Evolutionary conservation across 2,888 invertebrate genomes (phyloP), one percentile per base, ranked within the genome.

Genomic region (Silvanus unidentatus): DNA sequence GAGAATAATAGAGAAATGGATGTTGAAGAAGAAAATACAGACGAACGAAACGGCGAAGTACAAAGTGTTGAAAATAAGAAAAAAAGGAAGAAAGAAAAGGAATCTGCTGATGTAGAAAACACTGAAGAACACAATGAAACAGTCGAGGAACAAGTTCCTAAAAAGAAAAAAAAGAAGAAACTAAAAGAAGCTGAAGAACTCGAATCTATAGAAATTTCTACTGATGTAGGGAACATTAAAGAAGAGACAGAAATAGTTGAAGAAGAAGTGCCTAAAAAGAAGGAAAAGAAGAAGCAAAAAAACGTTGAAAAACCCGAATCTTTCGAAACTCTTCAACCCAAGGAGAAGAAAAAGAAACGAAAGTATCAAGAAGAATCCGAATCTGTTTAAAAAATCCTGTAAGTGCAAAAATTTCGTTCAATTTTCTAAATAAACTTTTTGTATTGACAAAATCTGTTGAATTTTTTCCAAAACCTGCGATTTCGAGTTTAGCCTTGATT

Each of bases 21-120:
- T 38, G 12, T 27, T 27, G 22, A n/a, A 9, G 40, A 40, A 12
- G 40, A 40, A 28, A 40, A 40, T 9, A n/a, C n/a, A n/a, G n/a
- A n/a, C n/a, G n/a, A n/a, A n/a, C n/a, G n/a, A n/a, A n/a, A 40
- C 8, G 35, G 28, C 8, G 39, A 40, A 10, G n/a, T 40, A 41
- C 6, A n/a, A n/a, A n/a, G n/a, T n/a, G n/a, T 10, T 3, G 41
- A 41, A 32, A 5, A 11, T 15, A 5, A n/a, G n/a, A 29, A 43
- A 11, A 43, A 34, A 10, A 46, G 43, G 40, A 53, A 49, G 37
- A 52, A 49, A 42, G 49, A 53, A 39, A 45, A 46, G 28, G 49
- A 52, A 30, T 29, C 29, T 13, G 47, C 10, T 9, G 28, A 28
- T 28, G 28, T 45, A 39, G 38, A 44, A 40, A 36, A 40, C 43